phyloP scores from a whole-genome alignment of 2,113 vertebrate genomes.

The Silurus asotus region DNA sequence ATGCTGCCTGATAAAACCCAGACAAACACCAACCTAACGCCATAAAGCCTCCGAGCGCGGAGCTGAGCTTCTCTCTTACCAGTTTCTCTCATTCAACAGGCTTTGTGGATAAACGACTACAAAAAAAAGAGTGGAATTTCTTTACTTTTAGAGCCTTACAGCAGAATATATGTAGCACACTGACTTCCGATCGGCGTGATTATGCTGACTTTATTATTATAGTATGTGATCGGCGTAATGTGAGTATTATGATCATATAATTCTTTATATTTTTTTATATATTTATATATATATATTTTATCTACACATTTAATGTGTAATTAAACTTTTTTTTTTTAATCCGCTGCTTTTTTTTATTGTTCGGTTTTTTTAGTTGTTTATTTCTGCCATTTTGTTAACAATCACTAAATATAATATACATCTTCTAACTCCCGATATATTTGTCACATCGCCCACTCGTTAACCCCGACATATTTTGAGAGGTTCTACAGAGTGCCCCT shows the following conservation, averaged over 20 bases:
- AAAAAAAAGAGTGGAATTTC: not conserved
- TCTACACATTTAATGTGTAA: no score
- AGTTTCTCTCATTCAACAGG: not conserved
- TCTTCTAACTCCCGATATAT: not conserved
- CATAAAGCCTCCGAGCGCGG: not conserved
- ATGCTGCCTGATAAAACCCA: conserved; percentile 4
- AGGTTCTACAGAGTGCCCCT: not conserved
- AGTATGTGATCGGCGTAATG: not conserved
- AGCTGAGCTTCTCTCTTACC: not conserved
- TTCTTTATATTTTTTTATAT: not conserved
- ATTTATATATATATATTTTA: not conserved
- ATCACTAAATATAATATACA: not conserved
- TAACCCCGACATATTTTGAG: not conserved
- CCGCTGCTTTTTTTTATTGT: not conserved
- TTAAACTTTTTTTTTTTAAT: not conserved
- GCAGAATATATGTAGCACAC: not conserved
- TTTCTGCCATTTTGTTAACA: not conserved
- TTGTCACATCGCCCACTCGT: not conserved
- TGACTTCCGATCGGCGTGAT: not conserved
- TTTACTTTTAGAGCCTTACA: not conserved
- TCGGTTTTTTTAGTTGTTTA: not conserved
- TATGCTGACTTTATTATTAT: no score
- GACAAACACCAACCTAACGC: not conserved
- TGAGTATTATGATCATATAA: not conserved
- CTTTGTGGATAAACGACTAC: not conserved